Evolutionary conservation across 2,888 invertebrate genomes (phyloP), one percentile per base, ranked within the genome.

Genomic region (Byasa hedistus): DNA sequence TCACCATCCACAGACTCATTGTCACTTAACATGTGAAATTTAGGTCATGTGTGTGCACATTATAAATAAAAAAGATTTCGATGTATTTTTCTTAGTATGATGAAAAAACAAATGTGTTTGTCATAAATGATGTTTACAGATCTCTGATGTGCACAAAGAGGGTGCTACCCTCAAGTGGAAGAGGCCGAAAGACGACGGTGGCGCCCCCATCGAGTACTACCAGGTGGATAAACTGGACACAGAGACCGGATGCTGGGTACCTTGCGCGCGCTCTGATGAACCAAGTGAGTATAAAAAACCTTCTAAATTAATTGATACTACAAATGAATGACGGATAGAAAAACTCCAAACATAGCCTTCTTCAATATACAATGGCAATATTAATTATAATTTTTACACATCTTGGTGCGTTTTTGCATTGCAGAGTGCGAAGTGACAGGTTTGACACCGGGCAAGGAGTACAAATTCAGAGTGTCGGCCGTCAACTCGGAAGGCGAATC

Each of bases 401-500:
- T 10, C 32, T 32, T 1, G 39, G 3, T 39, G 3, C 15, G 39
- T 39, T 39, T n/a, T 32, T 66, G 39, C 55, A 55, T 54, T 12
- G 59, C 54, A 61, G 61, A 32, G 36, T 64, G 57, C 21, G 96
- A 97, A 76, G 95, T 97, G 0, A 95, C 95, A 73, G 96, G 96
- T 55, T 89, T 99, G 73, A 98, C 96, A 71, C 95, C 97, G 68
- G 96, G 97, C 80, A 95, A 97, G 84, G 97, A 98, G 91, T 99
- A 99, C 89, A 96, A 96, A 90, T 99, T 99, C 95, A 94, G 99
- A 68, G 98, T 99, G 7, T 94, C 96, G 5, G 99, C 99, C 59
- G 97, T 99, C 19, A 99, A 99, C 87, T 94, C 97, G 1, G 98
- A 99, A 87, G 99, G 99, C 24, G 98, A 98, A 87, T 98, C 98